Conservation (phyloP, 2,797 vertebrate species). For the Brachymystax lenok region DNA sequence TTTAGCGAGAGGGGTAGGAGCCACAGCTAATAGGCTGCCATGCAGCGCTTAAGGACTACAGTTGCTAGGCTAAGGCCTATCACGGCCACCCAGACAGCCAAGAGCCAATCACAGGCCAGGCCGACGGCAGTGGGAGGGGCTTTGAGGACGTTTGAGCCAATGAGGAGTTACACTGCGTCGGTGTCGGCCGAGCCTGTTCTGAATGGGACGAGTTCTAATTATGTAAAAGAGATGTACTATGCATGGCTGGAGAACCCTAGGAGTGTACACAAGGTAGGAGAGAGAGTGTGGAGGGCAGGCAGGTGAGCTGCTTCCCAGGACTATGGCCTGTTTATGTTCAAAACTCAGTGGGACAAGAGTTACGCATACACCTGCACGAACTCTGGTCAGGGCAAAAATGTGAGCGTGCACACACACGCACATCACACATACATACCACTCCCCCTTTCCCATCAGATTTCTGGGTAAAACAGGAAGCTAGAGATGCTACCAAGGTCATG, state of each 20-base stretch:
- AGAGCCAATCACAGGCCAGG: slow-evolving; percentile 72
- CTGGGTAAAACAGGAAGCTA: not conserved
- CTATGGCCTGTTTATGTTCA: not conserved
- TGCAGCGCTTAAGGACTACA: slow-evolving; percentile 93
- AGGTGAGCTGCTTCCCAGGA: not conserved
- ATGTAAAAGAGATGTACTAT: slow-evolving; percentile 96
- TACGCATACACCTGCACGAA: not conserved
- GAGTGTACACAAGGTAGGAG: slow-evolving; percentile 94
- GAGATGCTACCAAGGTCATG: not conserved
- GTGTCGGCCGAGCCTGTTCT: slow-evolving; percentile 89
- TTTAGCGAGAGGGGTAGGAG: slow-evolving; percentile 20
- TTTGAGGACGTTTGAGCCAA: slow-evolving; percentile 80
- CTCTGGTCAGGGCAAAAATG: not conserved
- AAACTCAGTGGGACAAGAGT: slow-evolving; percentile 30
- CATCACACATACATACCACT: not conserved
- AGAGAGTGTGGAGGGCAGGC: not conserved
- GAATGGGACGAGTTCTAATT: slow-evolving; percentile 92
- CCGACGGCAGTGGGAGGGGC: slow-evolving; percentile 31
- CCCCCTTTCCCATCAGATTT: not conserved
- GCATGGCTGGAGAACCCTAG: slow-evolving; percentile 94
- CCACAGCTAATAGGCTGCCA: slow-evolving; percentile 68
- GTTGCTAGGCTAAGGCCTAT: slow-evolving; percentile 82
- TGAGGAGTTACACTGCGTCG: slow-evolving; percentile 76
- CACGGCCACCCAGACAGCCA: slow-evolving; percentile 79
- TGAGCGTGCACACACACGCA: not conserved